Base-by-base conservation (phyloP, 2,888 invertebrate species). In the Drosophila macrospina region DNA sequence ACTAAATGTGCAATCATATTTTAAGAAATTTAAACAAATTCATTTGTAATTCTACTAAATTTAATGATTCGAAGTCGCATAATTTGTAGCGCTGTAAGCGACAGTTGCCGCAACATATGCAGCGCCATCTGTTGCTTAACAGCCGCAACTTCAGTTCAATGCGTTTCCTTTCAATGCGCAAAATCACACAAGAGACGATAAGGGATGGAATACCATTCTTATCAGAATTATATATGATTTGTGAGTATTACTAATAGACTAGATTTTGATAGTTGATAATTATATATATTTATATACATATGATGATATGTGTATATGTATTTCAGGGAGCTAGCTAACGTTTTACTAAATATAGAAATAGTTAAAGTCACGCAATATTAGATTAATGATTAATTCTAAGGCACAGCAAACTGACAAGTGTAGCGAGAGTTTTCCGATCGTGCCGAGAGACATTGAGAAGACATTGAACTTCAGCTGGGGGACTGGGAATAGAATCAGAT, bases 91-190 rank as follows among this genome's bases (percentile, higher is more conserved):
- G 77, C 76, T 56, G 0, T 8, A n/a, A 26, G 69, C 78, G 82
- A 56, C 65, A 69, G 13, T 62, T 56, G 56, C 3, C 13, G 74
- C 36, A 82, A 76, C 57, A 24, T 51, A 5, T 0, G 5, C 4
- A 68, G 80, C 88, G 87, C 87, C 88, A 87, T 74, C 88, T 88
- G 47, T 75, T 45, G 83, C 20, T 16, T 7, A 64, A 59, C 37
- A 37, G 72, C 13, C 5, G 62, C 48, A 84, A 6, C 50, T 10
- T n/a, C 5, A 20, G 1, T 16, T 26, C 10, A 41, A 28, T 57
- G 54, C 47, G 45, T 51, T 72, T 16, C 7, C 47, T 34, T n/a
- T 41, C 28, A 52, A 32, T 79, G 82, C 82, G 82, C 85, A 79
- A 50, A 77, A 74, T 70, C 82, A n/a, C 4, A 16, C 47, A 26